A percentile compares a stretch with the other conserved stretches of the same genome.
Conservation (phyloP, 1,140 invertebrate genomes). For the Mercenaria mercenaria region DNA sequence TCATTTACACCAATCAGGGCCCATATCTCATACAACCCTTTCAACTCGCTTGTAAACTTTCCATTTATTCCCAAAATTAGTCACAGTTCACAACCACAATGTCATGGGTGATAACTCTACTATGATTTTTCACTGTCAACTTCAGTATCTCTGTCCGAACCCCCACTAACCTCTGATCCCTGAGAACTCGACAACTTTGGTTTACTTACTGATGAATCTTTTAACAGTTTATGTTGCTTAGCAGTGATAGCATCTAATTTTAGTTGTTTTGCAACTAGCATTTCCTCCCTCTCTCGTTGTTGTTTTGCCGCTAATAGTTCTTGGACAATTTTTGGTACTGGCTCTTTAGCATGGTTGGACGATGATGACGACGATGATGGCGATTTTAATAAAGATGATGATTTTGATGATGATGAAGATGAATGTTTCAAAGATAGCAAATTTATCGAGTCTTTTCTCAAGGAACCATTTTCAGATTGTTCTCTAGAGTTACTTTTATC, state of each 20-base stretch:
- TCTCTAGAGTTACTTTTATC: not conserved
- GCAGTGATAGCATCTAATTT: not conserved
- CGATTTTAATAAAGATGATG: not conserved
- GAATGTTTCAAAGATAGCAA: conserved; percentile 39
- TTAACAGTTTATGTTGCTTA: conserved; percentile 24
- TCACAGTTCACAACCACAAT: conserved; percentile 8
- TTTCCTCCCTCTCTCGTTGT: conserved; percentile 47
- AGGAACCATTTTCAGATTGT: not conserved
- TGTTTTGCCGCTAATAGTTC: conserved; percentile 59
- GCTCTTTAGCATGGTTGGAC: conserved; percentile 42
- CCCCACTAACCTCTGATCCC: conserved; percentile 5
- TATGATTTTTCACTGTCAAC: conserved; percentile 16
- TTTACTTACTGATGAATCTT: not conserved
- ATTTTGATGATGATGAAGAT: not conserved
- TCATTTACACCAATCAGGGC: not conserved
- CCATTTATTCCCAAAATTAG: not conserved
- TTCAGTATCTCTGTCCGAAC: not conserved
- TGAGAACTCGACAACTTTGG: conserved; percentile 25
- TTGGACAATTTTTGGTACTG: conserved; percentile 62
- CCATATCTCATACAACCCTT: not conserved
- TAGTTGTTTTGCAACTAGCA: conserved; percentile 17
- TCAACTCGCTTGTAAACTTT: not conserved
- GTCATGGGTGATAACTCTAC: not conserved
- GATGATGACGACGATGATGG: not conserved
- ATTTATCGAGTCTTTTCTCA: conserved; percentile 11